Base-by-base conservation (phyloP, 2,113 vertebrate species). In the Plecturocebus donacophilus region DNA sequence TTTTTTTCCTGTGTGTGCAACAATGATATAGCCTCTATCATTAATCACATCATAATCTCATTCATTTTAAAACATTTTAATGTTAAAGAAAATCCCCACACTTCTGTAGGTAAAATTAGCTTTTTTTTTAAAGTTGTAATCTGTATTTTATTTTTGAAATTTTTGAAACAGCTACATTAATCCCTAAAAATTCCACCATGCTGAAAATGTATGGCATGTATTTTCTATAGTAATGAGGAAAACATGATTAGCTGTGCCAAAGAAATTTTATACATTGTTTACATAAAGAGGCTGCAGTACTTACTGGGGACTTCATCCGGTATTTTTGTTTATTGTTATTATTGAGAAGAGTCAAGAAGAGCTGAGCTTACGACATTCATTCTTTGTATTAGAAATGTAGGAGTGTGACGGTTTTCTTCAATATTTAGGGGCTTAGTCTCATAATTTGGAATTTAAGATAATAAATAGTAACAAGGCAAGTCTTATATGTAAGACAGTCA, bases 171-270 rank as follows among this genome's bases (percentile, higher is more conserved):
- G 58, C 75, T 89, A 68, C 56, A 92, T 96, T 97, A 97, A 85
- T 97, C 98, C 76, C 92, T 97, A 95, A 95, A 97, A 97, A 94
- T 97, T 98, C 97, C 96, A 98, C 84, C 98, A 93, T 94, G 75
- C 5, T 87, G 32, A 96, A 89, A 91, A 70, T 49, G 42, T 89
- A 71, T 93, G 92, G 92, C 80, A 20, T 94, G 68, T 97, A 93
- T 97, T 98, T 98, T 97, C 96, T 94, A 75, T 83, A 85, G 56
- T 96, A 97, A 89, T 61, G 94, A 98, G 95, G 96, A 97, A 97
- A 98, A 98, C 95, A 98, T 96, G 97, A 98, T 98, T 98, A 98
- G 97, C 98, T 98, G 98, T 99, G 99, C 99, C 99, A 99, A 99
- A 99, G 99, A 99, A 97, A 83, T 98, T 98, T 98, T 98, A 97